phyloP scores from a whole-genome alignment of 2,888 invertebrate genomes.

The Stenotaenia linearis region DNA sequence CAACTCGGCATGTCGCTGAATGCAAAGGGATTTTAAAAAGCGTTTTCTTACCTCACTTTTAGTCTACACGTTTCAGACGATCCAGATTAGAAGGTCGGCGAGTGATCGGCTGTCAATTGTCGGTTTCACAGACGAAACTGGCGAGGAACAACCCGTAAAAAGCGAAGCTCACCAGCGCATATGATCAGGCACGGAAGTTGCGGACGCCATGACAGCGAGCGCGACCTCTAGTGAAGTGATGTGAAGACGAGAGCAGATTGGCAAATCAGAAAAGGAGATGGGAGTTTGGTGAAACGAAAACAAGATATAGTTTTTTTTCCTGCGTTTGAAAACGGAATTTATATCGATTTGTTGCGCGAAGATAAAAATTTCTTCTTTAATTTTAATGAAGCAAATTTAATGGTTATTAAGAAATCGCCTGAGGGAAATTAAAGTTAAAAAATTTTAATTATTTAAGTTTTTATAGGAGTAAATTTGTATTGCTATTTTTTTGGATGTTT shows the following conservation, averaged over 20 bases:
- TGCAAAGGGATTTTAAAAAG: not conserved
- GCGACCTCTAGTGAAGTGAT: not conserved
- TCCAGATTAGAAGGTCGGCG: not conserved
- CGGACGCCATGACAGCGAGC: slow-evolving; percentile 5
- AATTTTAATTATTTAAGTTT: not conserved
- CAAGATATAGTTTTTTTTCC: not conserved
- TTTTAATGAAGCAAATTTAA: not conserved
- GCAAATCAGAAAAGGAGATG: slow-evolving; percentile 7
- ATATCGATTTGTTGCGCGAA: not conserved
- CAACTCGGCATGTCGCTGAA: not conserved
- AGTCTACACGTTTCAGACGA: not conserved
- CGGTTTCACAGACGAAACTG: not conserved
- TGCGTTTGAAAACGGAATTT: not conserved
- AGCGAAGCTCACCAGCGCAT: slow-evolving; percentile 14
- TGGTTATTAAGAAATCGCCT: not conserved
- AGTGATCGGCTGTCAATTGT: slow-evolving; percentile 1
- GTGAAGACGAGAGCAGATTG: not conserved
- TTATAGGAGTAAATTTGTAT: too few relatives aligned
- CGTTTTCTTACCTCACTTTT: slow-evolving; percentile 1
- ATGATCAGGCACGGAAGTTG: slow-evolving; percentile 19
- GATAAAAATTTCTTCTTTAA: not conserved
- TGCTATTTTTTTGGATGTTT: too few relatives aligned
- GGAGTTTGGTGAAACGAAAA: not conserved
- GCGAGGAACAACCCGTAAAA: slow-evolving; percentile 14
- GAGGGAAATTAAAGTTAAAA: not conserved